Evolutionary conservation across 2,797 vertebrate species (phyloP).

Genomic region (Labroides dimidiatus): DNA sequence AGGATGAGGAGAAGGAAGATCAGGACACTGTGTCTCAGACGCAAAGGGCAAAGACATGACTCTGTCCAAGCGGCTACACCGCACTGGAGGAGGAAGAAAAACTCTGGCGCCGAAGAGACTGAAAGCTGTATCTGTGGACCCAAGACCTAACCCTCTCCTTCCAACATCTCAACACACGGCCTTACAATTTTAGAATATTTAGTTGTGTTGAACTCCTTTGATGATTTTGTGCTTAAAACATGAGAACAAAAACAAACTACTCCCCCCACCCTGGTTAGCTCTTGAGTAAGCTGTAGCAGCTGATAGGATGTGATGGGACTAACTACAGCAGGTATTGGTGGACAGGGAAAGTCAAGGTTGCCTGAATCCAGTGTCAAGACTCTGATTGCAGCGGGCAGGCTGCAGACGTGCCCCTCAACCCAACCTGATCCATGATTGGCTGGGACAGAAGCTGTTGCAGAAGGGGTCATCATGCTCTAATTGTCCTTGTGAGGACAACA

Average conservation of each 20-base stretch:
- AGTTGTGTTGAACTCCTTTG: background rate
- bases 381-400: conserved; percentile 65
- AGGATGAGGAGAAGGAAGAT: conserved; percentile 49
- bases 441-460: conserved; percentile 28
- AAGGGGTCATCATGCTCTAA: conserved; percentile 36
- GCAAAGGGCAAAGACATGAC: conserved; percentile 49
- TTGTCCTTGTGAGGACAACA: conserved; percentile 47
- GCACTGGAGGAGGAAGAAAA: conserved; percentile 3
- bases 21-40: conserved; percentile 46
- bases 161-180: background rate
- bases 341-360: conserved; percentile 59
- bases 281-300: conserved; percentile 2
- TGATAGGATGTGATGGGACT: conserved; percentile 33
- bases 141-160: background rate
- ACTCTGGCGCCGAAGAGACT: background rate
- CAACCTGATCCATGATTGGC: conserved; percentile 52
- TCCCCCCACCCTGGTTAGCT: conserved; percentile 7
- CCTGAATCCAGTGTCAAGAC: conserved; percentile 45
- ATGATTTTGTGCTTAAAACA: background rate
- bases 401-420: conserved; percentile 46
- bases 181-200: background rate
- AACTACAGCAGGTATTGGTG: conserved; percentile 38
- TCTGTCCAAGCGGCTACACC: conserved; percentile 17
- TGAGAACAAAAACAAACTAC: conserved; percentile 1
- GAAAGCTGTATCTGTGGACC: conserved; percentile 1